Evolutionary conservation across 2,888 invertebrate species (phyloP).

Genomic region (Cremastinae sp.): DNA sequence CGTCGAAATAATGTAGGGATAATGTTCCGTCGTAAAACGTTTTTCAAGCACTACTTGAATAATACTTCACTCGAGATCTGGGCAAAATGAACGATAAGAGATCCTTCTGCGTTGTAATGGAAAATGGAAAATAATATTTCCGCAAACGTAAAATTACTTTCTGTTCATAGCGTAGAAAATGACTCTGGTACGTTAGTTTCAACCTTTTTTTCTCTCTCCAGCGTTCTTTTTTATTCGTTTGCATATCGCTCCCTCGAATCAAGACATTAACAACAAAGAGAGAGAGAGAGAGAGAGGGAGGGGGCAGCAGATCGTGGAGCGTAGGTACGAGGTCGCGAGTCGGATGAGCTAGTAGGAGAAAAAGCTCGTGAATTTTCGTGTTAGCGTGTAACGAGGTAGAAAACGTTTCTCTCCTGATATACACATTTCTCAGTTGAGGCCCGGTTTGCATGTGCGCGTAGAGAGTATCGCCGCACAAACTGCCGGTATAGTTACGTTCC

Average conservation of each 20-base stretch:
- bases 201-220: constrained; percentile 6
- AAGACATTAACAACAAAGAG: constrained; percentile 43
- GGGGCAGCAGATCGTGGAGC: neutral
- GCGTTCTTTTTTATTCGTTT: constrained; percentile 10
- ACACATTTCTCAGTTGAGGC: constrained; percentile 40
- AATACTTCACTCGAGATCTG: too few relatives aligned
- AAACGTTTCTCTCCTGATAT: constrained; percentile 55
- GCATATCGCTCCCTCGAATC: constrained; percentile 31
- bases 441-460: constrained; percentile 17
- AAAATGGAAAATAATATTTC: neutral
- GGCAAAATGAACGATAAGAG: too few relatives aligned
- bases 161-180: neutral
- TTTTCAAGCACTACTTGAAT: too few relatives aligned
- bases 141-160: neutral
- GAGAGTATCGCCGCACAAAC: constrained; percentile 48
- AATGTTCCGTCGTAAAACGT: too few relatives aligned
- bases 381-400: constrained; percentile 60
- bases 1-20: neutral
- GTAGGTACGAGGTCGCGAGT: constrained; percentile 31
- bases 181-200: constrained; percentile 2
- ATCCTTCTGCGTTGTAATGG: neutral
- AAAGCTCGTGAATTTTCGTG: constrained; percentile 59
- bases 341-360: constrained; percentile 39
- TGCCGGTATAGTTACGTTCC: constrained; percentile 53
- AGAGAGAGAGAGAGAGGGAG: too few relatives aligned